Conservation (phyloP, 37 sponge, comb jelly and placozoan genomes). For the Cladorhizidae sp. region DNA sequence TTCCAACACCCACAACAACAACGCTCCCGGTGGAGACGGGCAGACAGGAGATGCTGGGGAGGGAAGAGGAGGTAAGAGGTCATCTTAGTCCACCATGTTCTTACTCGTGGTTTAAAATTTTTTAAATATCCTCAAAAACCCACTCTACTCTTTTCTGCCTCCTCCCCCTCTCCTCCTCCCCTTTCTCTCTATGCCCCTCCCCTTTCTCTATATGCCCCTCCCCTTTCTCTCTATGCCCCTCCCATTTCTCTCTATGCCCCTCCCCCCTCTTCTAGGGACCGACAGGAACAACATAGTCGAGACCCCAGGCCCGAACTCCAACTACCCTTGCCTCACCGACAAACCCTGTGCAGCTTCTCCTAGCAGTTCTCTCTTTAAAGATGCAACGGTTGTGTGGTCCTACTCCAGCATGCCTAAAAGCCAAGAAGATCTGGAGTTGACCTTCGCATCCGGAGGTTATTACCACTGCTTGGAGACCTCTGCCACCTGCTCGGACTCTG, state of each 20-base stretch:
- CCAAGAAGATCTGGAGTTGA: constrained; percentile 51
- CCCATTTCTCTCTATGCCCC: neutral
- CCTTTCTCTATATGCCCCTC: too few relatives aligned
- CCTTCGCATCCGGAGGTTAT: constrained; percentile 82
- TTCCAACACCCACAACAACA: constrained; percentile 99
- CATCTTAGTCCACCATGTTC: neutral
- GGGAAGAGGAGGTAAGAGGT: constrained; percentile 81
- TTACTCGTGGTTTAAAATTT: neutral
- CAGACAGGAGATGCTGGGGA: constrained; percentile 99
- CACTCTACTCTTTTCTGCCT: neutral
- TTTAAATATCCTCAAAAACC: constrained; percentile 1
- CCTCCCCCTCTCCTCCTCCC: too few relatives aligned
- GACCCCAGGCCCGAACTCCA: constrained; percentile 61
- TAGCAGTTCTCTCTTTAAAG: constrained; percentile 52
- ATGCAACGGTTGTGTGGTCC: constrained; percentile 66
- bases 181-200: too few relatives aligned
- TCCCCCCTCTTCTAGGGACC: constrained; percentile 64
- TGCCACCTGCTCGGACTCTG: constrained; percentile 29
- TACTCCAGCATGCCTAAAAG: neutral
- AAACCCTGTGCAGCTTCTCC: too few relatives aligned
- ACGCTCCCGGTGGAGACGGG: constrained; percentile 92
- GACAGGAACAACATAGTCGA: constrained; percentile 90
- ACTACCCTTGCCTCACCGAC: constrained; percentile 68
- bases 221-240: too few relatives aligned
- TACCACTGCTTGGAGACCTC: constrained; percentile 53